Evolutionary conservation across 2,888 invertebrate genomes (phyloP).

Genomic region (Xestobium rufovillosum): DNA sequence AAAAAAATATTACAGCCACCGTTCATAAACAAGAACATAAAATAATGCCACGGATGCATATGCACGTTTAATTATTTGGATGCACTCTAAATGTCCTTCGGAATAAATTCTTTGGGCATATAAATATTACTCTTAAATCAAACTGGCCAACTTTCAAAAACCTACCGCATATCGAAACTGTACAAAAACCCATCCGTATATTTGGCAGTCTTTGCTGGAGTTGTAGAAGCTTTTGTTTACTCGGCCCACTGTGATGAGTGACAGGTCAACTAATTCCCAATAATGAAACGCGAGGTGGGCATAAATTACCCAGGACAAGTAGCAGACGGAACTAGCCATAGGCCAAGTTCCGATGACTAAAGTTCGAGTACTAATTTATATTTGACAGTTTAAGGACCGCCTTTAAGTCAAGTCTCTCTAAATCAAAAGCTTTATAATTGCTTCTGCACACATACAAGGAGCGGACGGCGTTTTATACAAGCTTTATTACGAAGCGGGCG

Average conservation of each 20-base stretch:
- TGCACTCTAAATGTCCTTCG: too few relatives aligned
- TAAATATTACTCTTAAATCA: too few relatives aligned
- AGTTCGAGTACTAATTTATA: slow-evolving; percentile 28
- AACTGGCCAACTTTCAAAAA: too few relatives aligned
- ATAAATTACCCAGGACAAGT: slow-evolving; percentile 32
- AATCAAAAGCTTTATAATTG: slow-evolving; percentile 21
- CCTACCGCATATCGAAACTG: too few relatives aligned
- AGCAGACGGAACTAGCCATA: slow-evolving; percentile 31
- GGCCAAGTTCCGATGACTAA: slow-evolving; percentile 27
- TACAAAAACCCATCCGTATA: too few relatives aligned
- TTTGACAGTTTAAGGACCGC: slow-evolving; percentile 24
- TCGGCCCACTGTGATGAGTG: slow-evolving; percentile 27
- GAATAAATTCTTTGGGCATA: too few relatives aligned
- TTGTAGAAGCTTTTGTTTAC: slow-evolving; percentile 20
- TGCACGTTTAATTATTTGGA: too few relatives aligned
- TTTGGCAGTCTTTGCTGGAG: too few relatives aligned
- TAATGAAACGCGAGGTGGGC: slow-evolving; percentile 34
- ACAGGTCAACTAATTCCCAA: slow-evolving; percentile 29
- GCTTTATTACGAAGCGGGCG: too few relatives aligned
- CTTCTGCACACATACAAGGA: slow-evolving; percentile 11
- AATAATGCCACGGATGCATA: too few relatives aligned
- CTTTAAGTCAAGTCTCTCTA: slow-evolving; percentile 24
- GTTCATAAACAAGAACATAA: too few relatives aligned
- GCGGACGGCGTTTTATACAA: background rate
- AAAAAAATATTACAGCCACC: too few relatives aligned